These are phyloP conservation scores for Eugnorisma glareosa DNA, from an alignment of 2,888 invertebrate species.

Conservation along the genomic window DNA sequence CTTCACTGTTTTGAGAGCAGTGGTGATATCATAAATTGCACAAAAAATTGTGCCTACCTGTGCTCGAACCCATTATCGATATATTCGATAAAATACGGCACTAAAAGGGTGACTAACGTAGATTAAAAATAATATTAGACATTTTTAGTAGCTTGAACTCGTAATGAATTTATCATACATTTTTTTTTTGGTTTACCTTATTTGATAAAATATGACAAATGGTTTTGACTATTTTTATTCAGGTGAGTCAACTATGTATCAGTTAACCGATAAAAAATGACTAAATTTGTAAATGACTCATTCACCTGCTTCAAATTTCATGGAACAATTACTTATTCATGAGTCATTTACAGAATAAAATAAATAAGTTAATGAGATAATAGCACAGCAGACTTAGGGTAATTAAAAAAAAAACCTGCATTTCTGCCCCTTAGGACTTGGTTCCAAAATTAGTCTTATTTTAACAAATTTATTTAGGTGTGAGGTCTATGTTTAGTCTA, in stretches of 20 bases:
- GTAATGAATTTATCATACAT: no score
- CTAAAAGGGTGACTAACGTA: not conserved
- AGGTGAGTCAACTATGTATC: conserved; percentile 10
- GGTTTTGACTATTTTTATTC: not conserved
- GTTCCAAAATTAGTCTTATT: not conserved
- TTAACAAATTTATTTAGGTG: not conserved
- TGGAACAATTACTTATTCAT: conserved; percentile 1
- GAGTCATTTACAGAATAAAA: conserved; percentile 1
- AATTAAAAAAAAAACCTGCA: not conserved
- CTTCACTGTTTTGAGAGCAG: no score
- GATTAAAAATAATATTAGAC: not conserved
- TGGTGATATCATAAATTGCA: no score
- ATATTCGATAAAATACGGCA: not conserved
- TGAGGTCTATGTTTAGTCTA: not conserved
- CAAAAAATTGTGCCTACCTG: no score
- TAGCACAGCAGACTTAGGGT: not conserved
- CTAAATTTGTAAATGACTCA: not conserved
- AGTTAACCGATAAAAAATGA: not conserved
- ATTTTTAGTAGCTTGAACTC: not conserved
- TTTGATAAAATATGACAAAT: conserved; percentile 11
- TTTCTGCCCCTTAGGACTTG: not conserved
- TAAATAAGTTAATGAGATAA: no score
- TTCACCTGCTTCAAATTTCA: not conserved
- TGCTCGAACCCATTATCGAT: not conserved
- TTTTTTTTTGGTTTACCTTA: not conserved